Evolutionary conservation across 92 coral and sea anemone species (phyloP).

Genomic region (Diadumene lineata): DNA sequence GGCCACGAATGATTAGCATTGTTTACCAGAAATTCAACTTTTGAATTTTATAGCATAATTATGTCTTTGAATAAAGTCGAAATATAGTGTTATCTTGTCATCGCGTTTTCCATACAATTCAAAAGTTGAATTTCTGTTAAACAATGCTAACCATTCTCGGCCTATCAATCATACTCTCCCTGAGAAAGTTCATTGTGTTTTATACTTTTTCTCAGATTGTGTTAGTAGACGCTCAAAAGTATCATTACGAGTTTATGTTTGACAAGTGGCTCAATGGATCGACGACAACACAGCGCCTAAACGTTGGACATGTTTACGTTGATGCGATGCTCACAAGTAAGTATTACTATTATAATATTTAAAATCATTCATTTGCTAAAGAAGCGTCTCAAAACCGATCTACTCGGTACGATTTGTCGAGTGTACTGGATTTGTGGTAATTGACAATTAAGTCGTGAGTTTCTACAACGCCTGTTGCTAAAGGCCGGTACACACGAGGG

Average conservation of each 20-base stretch:
- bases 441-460: background rate
- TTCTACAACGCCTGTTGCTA: background rate
- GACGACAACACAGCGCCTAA: background rate
- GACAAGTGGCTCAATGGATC: slow-evolving; percentile 22
- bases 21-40: too few species aligned
- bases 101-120: too few species aligned
- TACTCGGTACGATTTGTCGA: background rate
- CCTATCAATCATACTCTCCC: background rate
- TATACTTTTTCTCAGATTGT: slow-evolving; percentile 4
- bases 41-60: too few species aligned
- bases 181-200: background rate
- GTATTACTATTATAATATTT: background rate
- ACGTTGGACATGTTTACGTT: background rate
- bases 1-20: too few species aligned
- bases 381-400: too few species aligned
- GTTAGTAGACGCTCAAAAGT: slow-evolving; percentile 4
- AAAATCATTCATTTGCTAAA: background rate
- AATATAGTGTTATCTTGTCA: too few species aligned
- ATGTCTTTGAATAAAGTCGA: too few species aligned
- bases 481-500: too few species aligned
- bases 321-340: slow-evolving; percentile 2
- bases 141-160: background rate
- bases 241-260: slow-evolving; percentile 17
- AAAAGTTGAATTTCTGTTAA: too few species aligned
- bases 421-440: background rate